These are phyloP conservation scores for Caenorhabditis doughertyi DNA, from an alignment of 2,888 invertebrate genomes.

Conservation along the genomic window DNA sequence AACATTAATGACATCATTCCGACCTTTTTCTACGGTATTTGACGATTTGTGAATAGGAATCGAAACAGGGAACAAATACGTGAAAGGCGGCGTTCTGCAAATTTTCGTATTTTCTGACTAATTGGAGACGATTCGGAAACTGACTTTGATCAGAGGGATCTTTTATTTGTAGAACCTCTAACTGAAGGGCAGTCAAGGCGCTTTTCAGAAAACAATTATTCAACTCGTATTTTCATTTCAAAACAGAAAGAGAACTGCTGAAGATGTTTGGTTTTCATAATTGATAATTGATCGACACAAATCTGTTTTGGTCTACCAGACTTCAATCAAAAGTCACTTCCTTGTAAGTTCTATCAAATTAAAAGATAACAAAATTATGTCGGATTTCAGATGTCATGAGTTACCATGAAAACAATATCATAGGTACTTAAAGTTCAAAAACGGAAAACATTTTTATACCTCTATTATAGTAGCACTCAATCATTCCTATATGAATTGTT, in stretches of 20 bases:
- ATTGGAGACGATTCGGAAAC: not conserved
- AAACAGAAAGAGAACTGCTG: not conserved
- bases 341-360: not conserved
- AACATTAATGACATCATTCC: constrained; percentile 32
- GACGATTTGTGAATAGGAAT: constrained; percentile 12
- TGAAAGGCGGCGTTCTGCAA: constrained; percentile 22
- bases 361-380: constrained; percentile 18
- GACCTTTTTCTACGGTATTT: not conserved
- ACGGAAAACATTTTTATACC: no score
- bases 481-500: no score
- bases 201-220: no score
- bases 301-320: constrained; percentile 5
- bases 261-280: not conserved
- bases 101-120: not conserved
- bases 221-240: not conserved
- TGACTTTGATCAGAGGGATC: no score
- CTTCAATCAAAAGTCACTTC: constrained; percentile 15
- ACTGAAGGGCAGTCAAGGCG: no score
- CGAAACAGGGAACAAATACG: constrained; percentile 34
- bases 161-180: no score
- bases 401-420: not conserved
- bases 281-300: constrained; percentile 5
- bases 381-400: not conserved
- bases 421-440: not conserved
- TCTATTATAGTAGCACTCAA: no score